phyloP scores from a whole-genome alignment of 2,113 vertebrate genomes.

The Geococcyx californianus region DNA sequence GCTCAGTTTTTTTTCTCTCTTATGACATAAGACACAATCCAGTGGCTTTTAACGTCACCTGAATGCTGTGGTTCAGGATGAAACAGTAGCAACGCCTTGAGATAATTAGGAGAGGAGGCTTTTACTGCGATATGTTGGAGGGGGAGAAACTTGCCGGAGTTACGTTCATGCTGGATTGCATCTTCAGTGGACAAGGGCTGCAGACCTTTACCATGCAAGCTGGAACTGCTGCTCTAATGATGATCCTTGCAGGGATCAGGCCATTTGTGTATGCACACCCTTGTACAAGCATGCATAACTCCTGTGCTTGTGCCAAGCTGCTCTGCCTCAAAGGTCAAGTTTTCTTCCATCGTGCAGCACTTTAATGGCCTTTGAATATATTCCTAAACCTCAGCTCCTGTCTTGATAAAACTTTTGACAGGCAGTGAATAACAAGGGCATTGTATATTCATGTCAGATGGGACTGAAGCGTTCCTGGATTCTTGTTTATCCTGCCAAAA shows the following conservation, averaged over 20 bases:
- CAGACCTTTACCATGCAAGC: not conserved
- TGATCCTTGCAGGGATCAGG: not conserved
- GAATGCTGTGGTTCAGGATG: not conserved
- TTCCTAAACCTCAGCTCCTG: not conserved
- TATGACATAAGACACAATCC: not conserved
- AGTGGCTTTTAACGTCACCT: not conserved
- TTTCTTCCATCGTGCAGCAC: not conserved
- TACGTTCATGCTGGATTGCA: rapidly evolving
- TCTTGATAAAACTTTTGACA: slow-evolving; percentile 41
- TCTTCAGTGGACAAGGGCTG: not conserved
- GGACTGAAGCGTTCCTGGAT: not conserved
- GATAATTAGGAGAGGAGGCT: not conserved
- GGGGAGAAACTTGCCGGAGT: not conserved
- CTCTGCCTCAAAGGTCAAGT: not conserved
- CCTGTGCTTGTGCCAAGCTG: not conserved
- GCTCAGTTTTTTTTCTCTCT: not conserved
- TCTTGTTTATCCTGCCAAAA: slow-evolving; percentile 45
- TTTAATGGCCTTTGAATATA: slow-evolving; percentile 7
- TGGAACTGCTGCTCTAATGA: not conserved
- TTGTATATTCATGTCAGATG: slow-evolving; percentile 45
- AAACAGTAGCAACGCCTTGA: not conserved
- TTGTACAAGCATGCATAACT: not conserved
- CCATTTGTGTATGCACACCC: not conserved
- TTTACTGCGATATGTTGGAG: not conserved
- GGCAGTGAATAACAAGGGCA: not conserved